Percentiles rank a stretch among this genome's conserved stretches.
phyloP scores from a whole-genome alignment of 1,140 invertebrate species.

The Papilio xuthus region DNA sequence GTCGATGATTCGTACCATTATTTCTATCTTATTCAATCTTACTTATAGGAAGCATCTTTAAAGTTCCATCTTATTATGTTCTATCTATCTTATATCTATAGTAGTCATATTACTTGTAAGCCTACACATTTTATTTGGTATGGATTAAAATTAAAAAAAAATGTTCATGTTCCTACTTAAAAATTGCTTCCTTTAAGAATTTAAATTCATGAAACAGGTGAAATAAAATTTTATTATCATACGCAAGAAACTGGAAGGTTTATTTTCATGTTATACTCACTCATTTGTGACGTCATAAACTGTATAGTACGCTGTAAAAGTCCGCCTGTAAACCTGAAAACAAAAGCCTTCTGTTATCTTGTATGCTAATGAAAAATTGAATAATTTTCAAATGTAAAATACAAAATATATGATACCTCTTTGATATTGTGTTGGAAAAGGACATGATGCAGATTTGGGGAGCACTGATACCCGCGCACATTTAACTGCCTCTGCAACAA shows the following conservation, averaged over 20 bases:
- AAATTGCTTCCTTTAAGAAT: not conserved
- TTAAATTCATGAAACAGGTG: constrained; percentile 25
- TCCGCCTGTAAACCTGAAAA: constrained; percentile 89
- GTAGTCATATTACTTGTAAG: not conserved
- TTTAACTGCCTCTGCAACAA: constrained; percentile 89
- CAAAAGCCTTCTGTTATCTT: constrained; percentile 53
- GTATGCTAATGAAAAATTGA: constrained; percentile 47
- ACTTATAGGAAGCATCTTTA: not conserved
- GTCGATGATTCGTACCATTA: too few relatives aligned
- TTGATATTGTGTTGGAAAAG: constrained; percentile 93
- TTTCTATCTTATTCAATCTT: not conserved
- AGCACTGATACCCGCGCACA: constrained; percentile 91
- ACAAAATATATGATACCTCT: constrained; percentile 83
- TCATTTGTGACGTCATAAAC: constrained; percentile 93
- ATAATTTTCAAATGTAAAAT: not conserved
- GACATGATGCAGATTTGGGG: constrained; percentile 89
- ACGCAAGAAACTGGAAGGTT: constrained; percentile 30
- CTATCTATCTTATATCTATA: too few relatives aligned
- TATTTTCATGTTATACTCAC: constrained; percentile 82
- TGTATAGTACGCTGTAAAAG: constrained; percentile 91
- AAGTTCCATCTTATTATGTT: too few relatives aligned
- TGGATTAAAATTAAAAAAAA: not conserved
- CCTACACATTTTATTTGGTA: not conserved
- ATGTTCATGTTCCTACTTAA: not conserved
- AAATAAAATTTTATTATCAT: constrained; percentile 39